Evolutionary conservation across 2,888 invertebrate species (phyloP).

Genomic region (Meghimatium bilineatum): DNA sequence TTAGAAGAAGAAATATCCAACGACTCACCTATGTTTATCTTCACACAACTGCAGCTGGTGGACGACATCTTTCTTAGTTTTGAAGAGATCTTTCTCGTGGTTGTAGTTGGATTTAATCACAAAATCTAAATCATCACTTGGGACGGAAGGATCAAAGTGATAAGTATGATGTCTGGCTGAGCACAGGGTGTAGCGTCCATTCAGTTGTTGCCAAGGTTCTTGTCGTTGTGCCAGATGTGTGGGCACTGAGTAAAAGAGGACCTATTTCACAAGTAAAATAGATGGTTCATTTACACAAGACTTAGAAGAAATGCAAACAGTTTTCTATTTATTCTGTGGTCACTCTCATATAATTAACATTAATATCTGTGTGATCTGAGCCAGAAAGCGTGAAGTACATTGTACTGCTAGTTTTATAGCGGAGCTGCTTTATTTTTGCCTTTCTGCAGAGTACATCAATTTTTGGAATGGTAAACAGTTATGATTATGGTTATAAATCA

Average conservation of each 20-base stretch:
- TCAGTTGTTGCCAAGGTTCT: constrained; percentile 75
- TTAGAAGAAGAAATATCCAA: too few species aligned
- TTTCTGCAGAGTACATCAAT: too few species aligned
- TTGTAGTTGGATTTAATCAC: constrained; percentile 76
- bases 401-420: too few species aligned
- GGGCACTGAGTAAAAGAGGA: constrained; percentile 61
- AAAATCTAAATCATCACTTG: constrained; percentile 76
- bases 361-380: too few species aligned
- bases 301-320: too few species aligned
- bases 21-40: constrained; percentile 68
- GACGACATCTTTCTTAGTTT: constrained; percentile 68
- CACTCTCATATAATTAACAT: too few species aligned
- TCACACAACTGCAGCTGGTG: constrained; percentile 74
- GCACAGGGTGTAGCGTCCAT: constrained; percentile 70
- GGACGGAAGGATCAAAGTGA: constrained; percentile 74
- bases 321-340: too few species aligned
- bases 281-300: neutral
- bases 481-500: too few species aligned
- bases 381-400: too few species aligned
- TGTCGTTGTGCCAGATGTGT: constrained; percentile 72
- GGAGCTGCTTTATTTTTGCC: too few species aligned
- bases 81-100: constrained; percentile 74
- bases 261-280: constrained; percentile 22
- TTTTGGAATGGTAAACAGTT: too few species aligned
- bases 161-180: constrained; percentile 71